Evolutionary conservation across 2,888 invertebrate genomes (phyloP).

Genomic region (Slavum lentiscoides): DNA sequence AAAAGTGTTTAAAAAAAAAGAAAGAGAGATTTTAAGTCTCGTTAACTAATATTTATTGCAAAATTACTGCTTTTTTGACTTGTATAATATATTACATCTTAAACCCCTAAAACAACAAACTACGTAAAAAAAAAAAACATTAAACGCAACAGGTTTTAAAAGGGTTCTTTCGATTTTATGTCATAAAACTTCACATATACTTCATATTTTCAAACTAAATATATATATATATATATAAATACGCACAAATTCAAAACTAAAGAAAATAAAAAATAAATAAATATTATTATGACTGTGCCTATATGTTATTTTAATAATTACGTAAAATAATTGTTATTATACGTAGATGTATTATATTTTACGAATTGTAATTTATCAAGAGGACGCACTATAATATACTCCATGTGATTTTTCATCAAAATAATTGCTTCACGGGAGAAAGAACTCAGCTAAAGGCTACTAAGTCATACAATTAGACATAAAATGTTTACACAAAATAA

Average conservation of each 20-base stretch:
- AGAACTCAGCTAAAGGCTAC: too few relatives aligned
- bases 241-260: not conserved
- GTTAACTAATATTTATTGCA: conserved; percentile 40
- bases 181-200: not conserved
- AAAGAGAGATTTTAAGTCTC: conserved; percentile 7
- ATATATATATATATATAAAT: not conserved
- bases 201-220: conserved; percentile 17
- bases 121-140: not conserved
- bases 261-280: too few relatives aligned
- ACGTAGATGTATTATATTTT: too few relatives aligned
- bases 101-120: conserved; percentile 23
- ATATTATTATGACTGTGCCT: too few relatives aligned
- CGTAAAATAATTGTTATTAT: too few relatives aligned
- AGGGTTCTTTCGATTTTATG: conserved; percentile 24
- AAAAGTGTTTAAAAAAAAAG: conserved; percentile 23
- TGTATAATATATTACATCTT: conserved; percentile 10
- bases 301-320: too few relatives aligned
- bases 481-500: too few relatives aligned
- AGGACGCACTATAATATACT: too few relatives aligned
- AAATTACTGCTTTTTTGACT: conserved; percentile 15
- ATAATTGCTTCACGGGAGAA: too few relatives aligned
- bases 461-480: too few relatives aligned
- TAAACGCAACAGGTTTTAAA: conserved; percentile 37
- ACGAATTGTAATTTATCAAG: too few relatives aligned
- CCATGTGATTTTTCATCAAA: too few relatives aligned